A percentile compares a stretch with the other conserved stretches of the same genome.
Evolutionary conservation across 2,888 invertebrate species (phyloP).

Genomic region (Perdita meconis): DNA sequence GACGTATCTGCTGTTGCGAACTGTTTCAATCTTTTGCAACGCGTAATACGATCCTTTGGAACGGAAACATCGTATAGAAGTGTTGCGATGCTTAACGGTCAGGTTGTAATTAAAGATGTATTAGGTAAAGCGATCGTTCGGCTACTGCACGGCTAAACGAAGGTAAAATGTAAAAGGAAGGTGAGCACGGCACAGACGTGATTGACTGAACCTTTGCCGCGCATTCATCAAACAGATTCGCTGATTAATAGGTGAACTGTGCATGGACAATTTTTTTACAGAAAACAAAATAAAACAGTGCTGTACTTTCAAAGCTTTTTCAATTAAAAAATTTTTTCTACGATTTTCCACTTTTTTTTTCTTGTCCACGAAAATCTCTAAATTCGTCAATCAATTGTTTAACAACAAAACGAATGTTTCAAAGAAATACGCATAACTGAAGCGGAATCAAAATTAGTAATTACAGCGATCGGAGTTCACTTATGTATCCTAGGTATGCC

Average conservation of each 20-base stretch:
- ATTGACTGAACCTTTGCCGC: slow-evolving; percentile 58
- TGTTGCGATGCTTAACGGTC: slow-evolving; percentile 8
- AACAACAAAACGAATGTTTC: no score
- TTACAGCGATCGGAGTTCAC: not conserved
- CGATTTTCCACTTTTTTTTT: no score
- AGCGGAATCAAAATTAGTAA: not conserved
- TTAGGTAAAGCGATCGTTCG: slow-evolving; percentile 62
- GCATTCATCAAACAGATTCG: slow-evolving; percentile 35
- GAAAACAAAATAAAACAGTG: not conserved
- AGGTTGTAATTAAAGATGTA: slow-evolving; percentile 72
- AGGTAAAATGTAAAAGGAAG: slow-evolving; percentile 73
- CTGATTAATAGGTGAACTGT: not conserved
- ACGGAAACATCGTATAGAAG: not conserved
- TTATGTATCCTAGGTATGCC: no score
- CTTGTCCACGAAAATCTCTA: no score
- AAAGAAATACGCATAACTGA: no score
- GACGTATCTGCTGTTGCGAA: not conserved
- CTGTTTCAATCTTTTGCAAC: slow-evolving; percentile 36
- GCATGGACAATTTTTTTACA: no score
- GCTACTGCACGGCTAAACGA: slow-evolving; percentile 45
- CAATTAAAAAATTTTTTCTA: no score
- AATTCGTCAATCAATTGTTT: no score
- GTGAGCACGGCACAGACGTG: slow-evolving; percentile 65
- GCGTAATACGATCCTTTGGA: slow-evolving; percentile 7
- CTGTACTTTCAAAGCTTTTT: no score